A percentile compares a stretch with the other conserved stretches of the same genome.
Conservation (phyloP, 64 coral and sea anemone species). For the Dendronephthya gigantea region DNA sequence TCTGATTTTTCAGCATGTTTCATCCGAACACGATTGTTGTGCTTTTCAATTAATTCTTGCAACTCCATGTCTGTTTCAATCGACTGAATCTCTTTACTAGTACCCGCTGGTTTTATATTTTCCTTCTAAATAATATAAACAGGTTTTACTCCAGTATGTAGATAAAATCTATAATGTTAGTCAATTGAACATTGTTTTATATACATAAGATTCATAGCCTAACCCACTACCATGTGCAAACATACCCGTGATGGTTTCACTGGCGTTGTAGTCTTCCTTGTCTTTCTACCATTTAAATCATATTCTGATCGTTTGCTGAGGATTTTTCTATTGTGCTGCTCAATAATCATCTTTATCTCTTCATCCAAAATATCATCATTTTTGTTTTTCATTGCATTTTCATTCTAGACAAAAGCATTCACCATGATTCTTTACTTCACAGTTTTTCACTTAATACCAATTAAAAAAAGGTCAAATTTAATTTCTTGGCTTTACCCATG, state of each 20-base stretch:
- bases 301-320: neutral
- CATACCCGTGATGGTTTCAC: neutral
- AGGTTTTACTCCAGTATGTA: too few relatives aligned
- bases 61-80: neutral
- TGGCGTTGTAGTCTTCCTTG: neutral
- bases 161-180: too few relatives aligned
- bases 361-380: neutral
- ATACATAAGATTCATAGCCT: too few relatives aligned
- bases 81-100: neutral
- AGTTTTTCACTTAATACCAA: neutral
- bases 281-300: constrained; percentile 4
- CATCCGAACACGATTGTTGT: neutral
- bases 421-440: neutral
- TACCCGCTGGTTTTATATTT: neutral
- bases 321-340: neutral
- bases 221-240: too few relatives aligned
- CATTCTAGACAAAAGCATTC: neutral
- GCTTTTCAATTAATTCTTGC: neutral
- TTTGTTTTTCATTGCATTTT: neutral
- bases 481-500: neutral
- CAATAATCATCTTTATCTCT: neutral
- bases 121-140: neutral
- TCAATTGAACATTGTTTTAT: too few relatives aligned
- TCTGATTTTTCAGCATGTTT: neutral
- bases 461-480: neutral